Evolutionary conservation across 2,888 invertebrate genomes (phyloP).

Genomic region (Tricholauxania praeusta): DNA sequence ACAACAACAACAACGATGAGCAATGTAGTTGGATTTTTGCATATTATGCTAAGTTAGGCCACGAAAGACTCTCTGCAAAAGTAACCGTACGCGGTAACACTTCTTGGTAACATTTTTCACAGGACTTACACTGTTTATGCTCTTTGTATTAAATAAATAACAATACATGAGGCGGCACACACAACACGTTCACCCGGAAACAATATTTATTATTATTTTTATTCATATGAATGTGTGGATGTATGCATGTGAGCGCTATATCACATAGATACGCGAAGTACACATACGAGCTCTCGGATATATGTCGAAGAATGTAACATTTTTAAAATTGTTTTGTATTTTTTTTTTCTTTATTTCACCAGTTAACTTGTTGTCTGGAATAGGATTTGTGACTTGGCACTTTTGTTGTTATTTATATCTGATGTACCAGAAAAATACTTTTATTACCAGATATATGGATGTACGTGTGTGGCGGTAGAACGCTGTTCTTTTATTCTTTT

Average conservation of each 20-base stretch:
- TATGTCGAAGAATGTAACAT: no score
- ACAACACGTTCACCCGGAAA: conserved; percentile 38
- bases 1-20: neutral
- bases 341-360: conserved; percentile 28
- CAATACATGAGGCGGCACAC: neutral
- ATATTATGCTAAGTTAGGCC: neutral
- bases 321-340: conserved; percentile 9
- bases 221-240: neutral
- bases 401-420: conserved; percentile 46
- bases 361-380: conserved; percentile 19
- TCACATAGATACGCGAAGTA: neutral
- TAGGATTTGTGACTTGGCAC: conserved; percentile 29
- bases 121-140: neutral
- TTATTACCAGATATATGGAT: conserved; percentile 26
- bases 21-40: neutral
- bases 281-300: no score
- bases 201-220: conserved; percentile 32
- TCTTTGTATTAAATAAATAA: neutral
- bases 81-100: neutral
- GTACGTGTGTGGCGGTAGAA: neutral
- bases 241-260: neutral
- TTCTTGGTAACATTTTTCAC: conserved; percentile 6
- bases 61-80: neutral
- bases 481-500: neutral
- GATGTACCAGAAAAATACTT: conserved; percentile 57